These are phyloP conservation scores for Engystomops pustulosus DNA, from an alignment of 2,113 vertebrate genomes.

Conservation along the genomic window DNA sequence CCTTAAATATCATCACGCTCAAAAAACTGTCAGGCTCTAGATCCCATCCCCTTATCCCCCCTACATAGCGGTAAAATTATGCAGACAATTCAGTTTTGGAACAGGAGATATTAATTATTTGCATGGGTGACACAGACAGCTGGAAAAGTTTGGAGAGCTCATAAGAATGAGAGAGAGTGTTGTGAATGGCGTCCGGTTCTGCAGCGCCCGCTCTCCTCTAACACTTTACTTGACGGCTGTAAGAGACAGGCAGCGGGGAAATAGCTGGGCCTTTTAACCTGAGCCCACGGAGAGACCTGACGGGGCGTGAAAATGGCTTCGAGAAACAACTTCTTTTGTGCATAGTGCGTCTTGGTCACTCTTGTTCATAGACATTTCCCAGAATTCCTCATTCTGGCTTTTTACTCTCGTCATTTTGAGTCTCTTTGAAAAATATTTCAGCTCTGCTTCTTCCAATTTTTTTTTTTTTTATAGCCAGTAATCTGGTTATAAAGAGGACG, in stretches of 20 bases:
- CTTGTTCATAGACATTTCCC: slow-evolving; percentile 13
- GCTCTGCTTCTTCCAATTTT: background rate
- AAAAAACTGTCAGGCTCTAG: too few species aligned
- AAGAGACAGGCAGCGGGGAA: slow-evolving; percentile 53
- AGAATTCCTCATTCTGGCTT: background rate
- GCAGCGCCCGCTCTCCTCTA: slow-evolving; percentile 16
- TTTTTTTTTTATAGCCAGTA: slow-evolving; percentile 5
- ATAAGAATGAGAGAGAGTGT: slow-evolving; percentile 32
- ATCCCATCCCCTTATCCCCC: background rate
- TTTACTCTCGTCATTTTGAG: background rate
- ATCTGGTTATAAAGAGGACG: background rate
- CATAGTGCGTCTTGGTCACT: slow-evolving; percentile 22
- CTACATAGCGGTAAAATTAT: background rate
- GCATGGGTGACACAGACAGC: slow-evolving; percentile 34
- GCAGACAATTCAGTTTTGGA: slow-evolving; percentile 9
- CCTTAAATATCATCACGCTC: background rate
- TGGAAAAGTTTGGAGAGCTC: slow-evolving; percentile 19
- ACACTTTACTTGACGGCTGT: slow-evolving; percentile 33
- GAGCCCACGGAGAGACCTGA: slow-evolving; percentile 46
- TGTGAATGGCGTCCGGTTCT: slow-evolving; percentile 42
- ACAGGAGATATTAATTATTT: slow-evolving; percentile 33
- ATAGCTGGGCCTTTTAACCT: slow-evolving; percentile 51
- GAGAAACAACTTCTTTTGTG: slow-evolving; percentile 49
- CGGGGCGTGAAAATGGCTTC: slow-evolving; percentile 49
- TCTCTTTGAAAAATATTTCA: background rate